Evolutionary conservation across 2,888 invertebrate species (phyloP).

Genomic region (Osmoderma eremita): DNA sequence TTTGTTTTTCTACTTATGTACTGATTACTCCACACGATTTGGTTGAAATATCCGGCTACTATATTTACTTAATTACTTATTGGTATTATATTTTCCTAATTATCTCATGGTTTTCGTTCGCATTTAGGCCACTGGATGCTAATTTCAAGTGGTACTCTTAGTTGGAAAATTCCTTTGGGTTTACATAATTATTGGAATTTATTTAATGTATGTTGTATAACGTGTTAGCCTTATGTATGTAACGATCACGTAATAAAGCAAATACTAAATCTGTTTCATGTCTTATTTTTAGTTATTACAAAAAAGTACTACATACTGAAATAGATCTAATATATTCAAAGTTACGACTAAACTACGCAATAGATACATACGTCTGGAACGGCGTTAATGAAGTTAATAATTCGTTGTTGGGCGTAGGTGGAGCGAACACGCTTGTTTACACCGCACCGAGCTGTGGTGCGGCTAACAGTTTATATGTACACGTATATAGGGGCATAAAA

Average conservation of each 20-base stretch:
- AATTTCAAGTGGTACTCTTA: too few species aligned
- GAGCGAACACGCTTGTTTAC: conserved; percentile 36
- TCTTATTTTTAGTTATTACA: conserved; percentile 4
- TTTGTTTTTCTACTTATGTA: too few species aligned
- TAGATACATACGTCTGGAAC: conserved; percentile 20
- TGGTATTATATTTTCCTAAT: too few species aligned
- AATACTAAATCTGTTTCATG: neutral
- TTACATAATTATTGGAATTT: too few species aligned
- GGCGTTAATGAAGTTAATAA: conserved; percentile 36
- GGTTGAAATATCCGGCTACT: too few species aligned
- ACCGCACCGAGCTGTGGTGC: conserved; percentile 17
- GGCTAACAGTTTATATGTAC: conserved; percentile 28
- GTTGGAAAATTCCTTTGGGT: too few species aligned
- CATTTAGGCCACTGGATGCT: too few species aligned
- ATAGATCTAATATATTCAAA: conserved; percentile 16
- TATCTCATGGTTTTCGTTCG: too few species aligned
- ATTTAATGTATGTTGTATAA: neutral
- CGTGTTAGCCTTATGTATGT: neutral
- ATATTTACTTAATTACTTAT: too few species aligned
- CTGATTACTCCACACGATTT: too few species aligned
- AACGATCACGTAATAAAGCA: neutral
- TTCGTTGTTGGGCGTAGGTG: conserved; percentile 31
- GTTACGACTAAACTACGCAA: conserved; percentile 9
- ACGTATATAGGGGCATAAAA: conserved; percentile 41
- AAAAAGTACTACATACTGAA: conserved; percentile 1